Evolutionary conservation across 2,888 invertebrate genomes (phyloP).

Genomic region (Caenorhabditis angaria): DNA sequence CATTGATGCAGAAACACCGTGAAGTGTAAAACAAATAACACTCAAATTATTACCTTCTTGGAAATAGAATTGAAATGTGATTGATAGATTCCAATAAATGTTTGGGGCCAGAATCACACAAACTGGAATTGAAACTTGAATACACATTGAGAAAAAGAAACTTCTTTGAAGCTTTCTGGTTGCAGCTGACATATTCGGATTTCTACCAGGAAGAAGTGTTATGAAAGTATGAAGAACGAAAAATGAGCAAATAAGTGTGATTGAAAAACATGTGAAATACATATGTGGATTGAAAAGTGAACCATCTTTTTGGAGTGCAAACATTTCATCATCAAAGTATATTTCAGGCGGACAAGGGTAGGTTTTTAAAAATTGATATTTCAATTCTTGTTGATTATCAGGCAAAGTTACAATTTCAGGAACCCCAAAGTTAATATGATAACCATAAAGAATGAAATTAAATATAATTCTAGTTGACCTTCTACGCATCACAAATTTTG

Average conservation of each 20-base stretch:
- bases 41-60: constrained; percentile 26
- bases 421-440: constrained; percentile 20
- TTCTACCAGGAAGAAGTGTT: constrained; percentile 12
- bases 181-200: constrained; percentile 12
- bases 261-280: constrained; percentile 14
- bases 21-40: constrained; percentile 23
- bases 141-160: constrained; percentile 20
- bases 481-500: constrained; percentile 8
- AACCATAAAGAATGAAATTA: constrained; percentile 10
- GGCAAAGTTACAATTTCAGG: constrained; percentile 23
- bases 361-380: neutral
- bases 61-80: constrained; percentile 16
- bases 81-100: constrained; percentile 23
- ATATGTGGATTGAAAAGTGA: constrained; percentile 27
- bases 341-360: constrained; percentile 18
- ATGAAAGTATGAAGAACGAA: constrained; percentile 12
- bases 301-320: constrained; percentile 16
- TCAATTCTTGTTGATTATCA: constrained; percentile 9
- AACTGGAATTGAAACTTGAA: constrained; percentile 21
- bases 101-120: constrained; percentile 17
- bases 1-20: constrained; percentile 25
- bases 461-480: neutral
- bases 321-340: constrained; percentile 7
- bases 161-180: constrained; percentile 16
- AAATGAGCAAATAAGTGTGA: constrained; percentile 3